Conservation (phyloP, 2,797 vertebrate species). For the Cyprinodon diabolis region DNA sequence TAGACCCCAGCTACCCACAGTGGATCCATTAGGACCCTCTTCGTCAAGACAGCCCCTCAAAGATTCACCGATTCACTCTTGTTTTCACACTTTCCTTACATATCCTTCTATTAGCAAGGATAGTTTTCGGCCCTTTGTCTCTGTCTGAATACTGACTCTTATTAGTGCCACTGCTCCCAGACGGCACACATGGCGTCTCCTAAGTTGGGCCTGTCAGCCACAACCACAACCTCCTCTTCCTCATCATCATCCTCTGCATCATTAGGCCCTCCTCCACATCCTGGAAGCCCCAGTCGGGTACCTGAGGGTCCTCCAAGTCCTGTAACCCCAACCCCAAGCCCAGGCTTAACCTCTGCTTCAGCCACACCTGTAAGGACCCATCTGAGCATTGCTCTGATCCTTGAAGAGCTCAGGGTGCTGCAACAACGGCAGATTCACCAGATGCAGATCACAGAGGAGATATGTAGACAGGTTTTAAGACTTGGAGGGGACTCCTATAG, state of each 20-base stretch:
- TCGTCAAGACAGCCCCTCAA: constrained; percentile 47
- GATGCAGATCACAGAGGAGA: constrained; percentile 95
- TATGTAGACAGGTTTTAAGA: constrained; percentile 89
- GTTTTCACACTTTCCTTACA: constrained; percentile 40
- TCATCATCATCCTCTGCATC: constrained; percentile 80
- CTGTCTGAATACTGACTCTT: constrained; percentile 51
- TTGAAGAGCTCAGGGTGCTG: constrained; percentile 89
- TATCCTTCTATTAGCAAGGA: constrained; percentile 30
- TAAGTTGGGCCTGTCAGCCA: constrained; percentile 82
- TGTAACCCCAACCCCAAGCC: constrained; percentile 78
- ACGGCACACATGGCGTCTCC: constrained; percentile 81
- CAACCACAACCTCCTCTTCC: constrained; percentile 79
- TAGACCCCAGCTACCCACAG: constrained; percentile 50
- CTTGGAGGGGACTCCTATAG: constrained; percentile 81
- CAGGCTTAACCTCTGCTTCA: constrained; percentile 76
- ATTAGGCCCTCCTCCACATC: constrained; percentile 80
- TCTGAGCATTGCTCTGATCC: constrained; percentile 89
- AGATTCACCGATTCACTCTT: constrained; percentile 35
- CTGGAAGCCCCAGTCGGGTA: constrained; percentile 85
- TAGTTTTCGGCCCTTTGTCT: constrained; percentile 33
- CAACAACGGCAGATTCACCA: constrained; percentile 94
- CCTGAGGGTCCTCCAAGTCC: constrained; percentile 85
- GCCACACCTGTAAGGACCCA: constrained; percentile 76
- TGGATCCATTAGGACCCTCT: constrained; percentile 42
- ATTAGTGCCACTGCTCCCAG: constrained; percentile 43